Conservation (phyloP, 2,888 invertebrate species). For the Strigamia crassipes region DNA sequence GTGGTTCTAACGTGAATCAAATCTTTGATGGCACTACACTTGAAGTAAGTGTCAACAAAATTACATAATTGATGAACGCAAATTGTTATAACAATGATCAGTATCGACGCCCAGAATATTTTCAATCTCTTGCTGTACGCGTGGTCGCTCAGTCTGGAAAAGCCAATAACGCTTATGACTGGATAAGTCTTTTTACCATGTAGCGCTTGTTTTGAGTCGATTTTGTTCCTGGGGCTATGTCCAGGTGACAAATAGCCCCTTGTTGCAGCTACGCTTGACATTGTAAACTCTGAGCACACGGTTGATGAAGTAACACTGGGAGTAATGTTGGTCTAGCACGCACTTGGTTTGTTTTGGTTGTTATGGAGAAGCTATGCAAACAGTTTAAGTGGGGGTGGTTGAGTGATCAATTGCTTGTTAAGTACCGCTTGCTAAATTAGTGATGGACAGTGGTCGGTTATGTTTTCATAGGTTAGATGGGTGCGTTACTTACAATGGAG, state of each 20-base stretch:
- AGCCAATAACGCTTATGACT: not conserved
- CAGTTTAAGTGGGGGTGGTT: too few relatives aligned
- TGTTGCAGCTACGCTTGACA: not conserved
- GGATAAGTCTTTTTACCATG: not conserved
- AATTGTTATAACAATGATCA: not conserved
- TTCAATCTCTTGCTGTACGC: not conserved
- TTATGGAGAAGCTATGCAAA: too few relatives aligned
- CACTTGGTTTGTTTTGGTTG: too few relatives aligned
- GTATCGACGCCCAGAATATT: not conserved
- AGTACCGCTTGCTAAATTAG: too few relatives aligned
- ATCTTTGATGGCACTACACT: not conserved
- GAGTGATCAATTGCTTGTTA: too few relatives aligned
- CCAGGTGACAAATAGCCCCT: not conserved
- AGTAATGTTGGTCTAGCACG: too few relatives aligned
- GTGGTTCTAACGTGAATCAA: not conserved
- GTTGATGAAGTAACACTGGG: too few relatives aligned
- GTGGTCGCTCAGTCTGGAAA: not conserved
- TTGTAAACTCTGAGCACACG: not conserved
- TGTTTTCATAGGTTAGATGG: too few relatives aligned
- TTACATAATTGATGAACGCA: not conserved
- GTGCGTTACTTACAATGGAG: too few relatives aligned
- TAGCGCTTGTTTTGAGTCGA: not conserved
- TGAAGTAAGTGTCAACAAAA: not conserved
- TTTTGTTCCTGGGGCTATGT: not conserved
- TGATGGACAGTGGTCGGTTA: too few relatives aligned